These are phyloP conservation scores for Limnephilus auricula DNA, from an alignment of 2,888 invertebrate species.

Conservation along the genomic window DNA sequence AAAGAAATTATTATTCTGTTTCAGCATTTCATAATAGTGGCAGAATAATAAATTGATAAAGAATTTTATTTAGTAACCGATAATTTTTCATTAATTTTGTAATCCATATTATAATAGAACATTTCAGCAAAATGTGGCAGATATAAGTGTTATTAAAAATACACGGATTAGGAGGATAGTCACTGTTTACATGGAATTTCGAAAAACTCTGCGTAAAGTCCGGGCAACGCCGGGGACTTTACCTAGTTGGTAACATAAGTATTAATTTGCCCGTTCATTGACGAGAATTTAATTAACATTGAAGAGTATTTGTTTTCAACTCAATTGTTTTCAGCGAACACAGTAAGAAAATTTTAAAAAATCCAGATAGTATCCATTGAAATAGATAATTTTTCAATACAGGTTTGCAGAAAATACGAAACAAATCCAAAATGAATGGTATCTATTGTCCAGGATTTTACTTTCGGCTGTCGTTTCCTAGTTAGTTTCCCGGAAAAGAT, in stretches of 20 bases:
- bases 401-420: not conserved
- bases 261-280: no score
- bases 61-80: not conserved
- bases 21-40: not conserved
- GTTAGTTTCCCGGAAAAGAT: conserved; percentile 27
- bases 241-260: no score
- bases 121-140: not conserved
- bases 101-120: not conserved
- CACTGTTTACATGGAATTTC: no score
- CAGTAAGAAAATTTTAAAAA: no score
- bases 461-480: conserved; percentile 15
- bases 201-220: no score
- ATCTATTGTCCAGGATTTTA: conserved; percentile 9
- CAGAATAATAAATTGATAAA: not conserved
- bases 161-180: not conserved
- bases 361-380: no score
- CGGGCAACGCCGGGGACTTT: no score
- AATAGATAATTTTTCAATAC: no score
- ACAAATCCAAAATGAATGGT: conserved; percentile 12
- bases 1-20: not conserved
- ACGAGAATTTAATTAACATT: no score
- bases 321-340: no score
- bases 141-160: not conserved
- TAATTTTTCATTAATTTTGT: not conserved
- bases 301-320: no score